Evolutionary conservation across 2,113 vertebrate genomes (phyloP).

Genomic region (Gallinago undulata): DNA sequence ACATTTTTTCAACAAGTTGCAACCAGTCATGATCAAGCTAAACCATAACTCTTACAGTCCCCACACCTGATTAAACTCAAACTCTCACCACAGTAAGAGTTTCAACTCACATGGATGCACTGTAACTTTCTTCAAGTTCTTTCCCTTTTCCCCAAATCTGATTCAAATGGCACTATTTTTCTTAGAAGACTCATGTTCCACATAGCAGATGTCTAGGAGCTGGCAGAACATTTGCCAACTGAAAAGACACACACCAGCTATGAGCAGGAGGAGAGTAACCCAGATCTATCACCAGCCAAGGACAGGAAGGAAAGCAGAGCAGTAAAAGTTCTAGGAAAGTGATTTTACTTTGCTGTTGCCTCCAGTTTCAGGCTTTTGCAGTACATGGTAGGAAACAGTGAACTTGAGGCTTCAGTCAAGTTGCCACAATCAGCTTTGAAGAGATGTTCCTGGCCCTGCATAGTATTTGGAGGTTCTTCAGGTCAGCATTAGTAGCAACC

Average conservation of each 20-base stretch:
- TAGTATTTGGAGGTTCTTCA: neutral
- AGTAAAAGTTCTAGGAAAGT: neutral
- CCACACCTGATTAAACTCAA: neutral
- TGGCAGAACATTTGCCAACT: constrained; percentile 21
- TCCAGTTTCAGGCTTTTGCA: neutral
- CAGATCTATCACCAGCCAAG: constrained; percentile 5
- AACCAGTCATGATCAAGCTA: neutral
- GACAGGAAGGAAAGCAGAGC: constrained; percentile 26
- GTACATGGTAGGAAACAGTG: neutral
- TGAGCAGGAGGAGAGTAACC: constrained; percentile 25
- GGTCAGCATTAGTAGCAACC: neutral
- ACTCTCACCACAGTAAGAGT: neutral
- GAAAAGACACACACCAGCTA: constrained; percentile 6
- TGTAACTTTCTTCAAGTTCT: neutral
- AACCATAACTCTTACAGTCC: neutral
- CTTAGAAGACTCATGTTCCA: neutral
- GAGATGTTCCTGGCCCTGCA: neutral
- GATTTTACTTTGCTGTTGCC: neutral
- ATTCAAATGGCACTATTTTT: neutral
- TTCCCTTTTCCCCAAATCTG: neutral
- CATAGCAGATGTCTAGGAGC: constrained; percentile 29
- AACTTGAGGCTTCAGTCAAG: neutral
- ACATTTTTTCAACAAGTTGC: neutral
- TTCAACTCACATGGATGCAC: neutral
- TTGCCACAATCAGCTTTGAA: neutral